Percentiles rank a stretch among this genome's conserved stretches.
These are phyloP conservation scores for Rhagologus leucostigma DNA, from an alignment of 2,113 vertebrate genomes.

Conservation along the genomic window DNA sequence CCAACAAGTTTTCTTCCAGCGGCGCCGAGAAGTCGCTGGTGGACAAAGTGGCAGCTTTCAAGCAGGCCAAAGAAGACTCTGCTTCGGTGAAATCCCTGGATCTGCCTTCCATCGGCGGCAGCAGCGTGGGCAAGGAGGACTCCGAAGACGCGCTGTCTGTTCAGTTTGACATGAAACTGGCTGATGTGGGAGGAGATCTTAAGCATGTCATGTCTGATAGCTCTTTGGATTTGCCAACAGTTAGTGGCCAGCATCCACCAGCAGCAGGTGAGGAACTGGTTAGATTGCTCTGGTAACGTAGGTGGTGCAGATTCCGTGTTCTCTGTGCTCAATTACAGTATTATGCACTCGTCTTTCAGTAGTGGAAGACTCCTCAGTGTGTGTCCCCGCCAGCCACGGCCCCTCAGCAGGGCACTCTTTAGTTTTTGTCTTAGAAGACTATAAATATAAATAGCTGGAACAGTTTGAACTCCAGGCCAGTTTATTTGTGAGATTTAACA, in stretches of 20 bases:
- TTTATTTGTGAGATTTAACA: conserved; percentile 40
- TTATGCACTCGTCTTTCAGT: conserved; percentile 49
- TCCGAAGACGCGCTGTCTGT: conserved; percentile 95
- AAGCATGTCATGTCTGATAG: conserved; percentile 99
- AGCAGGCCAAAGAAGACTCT: conserved; percentile 94
- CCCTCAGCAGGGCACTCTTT: conserved; percentile 36
- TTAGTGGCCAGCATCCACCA: conserved; percentile 94
- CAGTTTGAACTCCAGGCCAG: conserved; percentile 19
- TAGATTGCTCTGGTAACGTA: conserved; percentile 93
- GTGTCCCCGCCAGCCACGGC: conserved; percentile 40
- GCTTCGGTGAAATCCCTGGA: conserved; percentile 95
- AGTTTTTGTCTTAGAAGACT: conserved; percentile 27
- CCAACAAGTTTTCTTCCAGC: conserved; percentile 86
- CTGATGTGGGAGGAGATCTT: conserved; percentile 95
- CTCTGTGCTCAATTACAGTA: conserved; percentile 47
- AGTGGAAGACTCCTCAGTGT: conserved; percentile 17
- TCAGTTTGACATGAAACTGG: conserved; percentile 98
- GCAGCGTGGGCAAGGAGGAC: conserved; percentile 95
- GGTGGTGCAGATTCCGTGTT: conserved; percentile 27
- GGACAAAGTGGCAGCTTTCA: conserved; percentile 91
- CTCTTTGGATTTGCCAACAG: conserved; percentile 97
- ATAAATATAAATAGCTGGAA: conserved; percentile 29
- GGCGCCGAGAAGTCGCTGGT: conserved; percentile 85
- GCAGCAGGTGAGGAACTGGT: conserved; percentile 99
- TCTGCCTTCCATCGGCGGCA: conserved; percentile 95